A percentile compares a stretch with the other conserved stretches of the same genome.
Evolutionary conservation across 2,888 invertebrate species (phyloP).

Genomic region (Salpingus planirostris): DNA sequence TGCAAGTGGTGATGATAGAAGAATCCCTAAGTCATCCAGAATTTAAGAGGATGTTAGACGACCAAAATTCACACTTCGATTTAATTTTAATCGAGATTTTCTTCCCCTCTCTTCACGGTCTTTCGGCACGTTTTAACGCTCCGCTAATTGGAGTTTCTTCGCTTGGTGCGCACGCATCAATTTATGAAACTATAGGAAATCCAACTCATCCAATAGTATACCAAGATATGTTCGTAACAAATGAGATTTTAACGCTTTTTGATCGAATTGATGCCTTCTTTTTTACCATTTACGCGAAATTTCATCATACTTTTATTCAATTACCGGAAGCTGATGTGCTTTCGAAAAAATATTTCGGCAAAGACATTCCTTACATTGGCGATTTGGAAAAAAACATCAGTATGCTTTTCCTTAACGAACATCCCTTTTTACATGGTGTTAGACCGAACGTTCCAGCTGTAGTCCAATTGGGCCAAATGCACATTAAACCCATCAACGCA

Average conservation of each 20-base stretch:
- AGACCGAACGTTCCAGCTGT: conserved; percentile 4
- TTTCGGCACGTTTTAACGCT: conserved; percentile 9
- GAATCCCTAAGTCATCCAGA: too few relatives aligned
- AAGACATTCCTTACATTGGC: conserved; percentile 3
- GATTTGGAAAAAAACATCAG: conserved; percentile 6
- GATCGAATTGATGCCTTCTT: conserved; percentile 2
- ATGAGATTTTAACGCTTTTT: conserved; percentile 7
- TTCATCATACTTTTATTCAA: conserved; percentile 1
- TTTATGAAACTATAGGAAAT: conserved; percentile 23
- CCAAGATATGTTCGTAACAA: conserved; percentile 11
- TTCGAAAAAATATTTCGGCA: conserved; percentile 3
- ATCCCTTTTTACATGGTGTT: conserved; percentile 2
- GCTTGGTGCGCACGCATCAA: conserved; percentile 14
- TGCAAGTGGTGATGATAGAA: conserved; percentile 1
- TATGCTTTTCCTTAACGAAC: conserved; percentile 3
- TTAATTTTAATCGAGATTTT: conserved; percentile 14
- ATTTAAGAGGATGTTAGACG: conserved; percentile 2
- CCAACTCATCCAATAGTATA: conserved; percentile 24
- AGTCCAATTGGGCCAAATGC: conserved; percentile 6
- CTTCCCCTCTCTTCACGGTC: conserved; percentile 7
- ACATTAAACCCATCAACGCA: conserved; percentile 15
- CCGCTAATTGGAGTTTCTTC: conserved; percentile 19
- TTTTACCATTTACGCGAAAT: conserved; percentile 3
- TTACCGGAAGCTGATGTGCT: conserved; percentile 2
- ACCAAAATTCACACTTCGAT: conserved; percentile 9